phyloP scores from a whole-genome alignment of 2,888 invertebrate genomes.

The Ornithoptera priamus region DNA sequence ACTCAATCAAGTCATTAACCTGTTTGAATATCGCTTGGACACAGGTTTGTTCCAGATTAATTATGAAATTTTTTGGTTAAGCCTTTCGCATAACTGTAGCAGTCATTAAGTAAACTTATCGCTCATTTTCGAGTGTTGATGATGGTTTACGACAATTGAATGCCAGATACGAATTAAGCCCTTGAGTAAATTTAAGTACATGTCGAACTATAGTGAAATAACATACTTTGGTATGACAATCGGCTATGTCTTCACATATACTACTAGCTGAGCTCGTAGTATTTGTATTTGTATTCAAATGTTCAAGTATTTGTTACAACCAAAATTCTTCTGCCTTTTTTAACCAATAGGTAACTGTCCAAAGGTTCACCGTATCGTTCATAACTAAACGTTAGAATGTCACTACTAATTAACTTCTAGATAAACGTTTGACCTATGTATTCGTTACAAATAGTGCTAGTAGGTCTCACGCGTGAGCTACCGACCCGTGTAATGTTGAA shows the following conservation, averaged over 20 bases:
- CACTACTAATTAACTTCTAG: conserved; percentile 52
- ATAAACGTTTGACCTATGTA: conserved; percentile 57
- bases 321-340: conserved; percentile 14
- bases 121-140: neutral
- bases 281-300: no score
- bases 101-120: neutral
- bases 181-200: neutral
- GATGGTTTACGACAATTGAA: neutral
- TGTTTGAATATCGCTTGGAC: no score
- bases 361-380: conserved; percentile 35
- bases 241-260: no score
- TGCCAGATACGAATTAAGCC: neutral
- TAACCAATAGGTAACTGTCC: conserved; percentile 27
- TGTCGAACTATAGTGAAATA: neutral
- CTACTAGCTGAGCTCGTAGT: no score
- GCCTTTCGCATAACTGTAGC: no score
- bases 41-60: no score
- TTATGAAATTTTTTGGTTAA: no score
- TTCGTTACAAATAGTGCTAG: conserved; percentile 45
- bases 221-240: neutral
- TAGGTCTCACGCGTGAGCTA: conserved; percentile 56
- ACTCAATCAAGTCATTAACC: no score
- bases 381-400: conserved; percentile 46
- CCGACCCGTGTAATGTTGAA: conserved; percentile 63
- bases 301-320: conserved; percentile 1